Base-by-base conservation (phyloP, 2,888 invertebrate genomes). In the Yponomeuta malinellus region DNA sequence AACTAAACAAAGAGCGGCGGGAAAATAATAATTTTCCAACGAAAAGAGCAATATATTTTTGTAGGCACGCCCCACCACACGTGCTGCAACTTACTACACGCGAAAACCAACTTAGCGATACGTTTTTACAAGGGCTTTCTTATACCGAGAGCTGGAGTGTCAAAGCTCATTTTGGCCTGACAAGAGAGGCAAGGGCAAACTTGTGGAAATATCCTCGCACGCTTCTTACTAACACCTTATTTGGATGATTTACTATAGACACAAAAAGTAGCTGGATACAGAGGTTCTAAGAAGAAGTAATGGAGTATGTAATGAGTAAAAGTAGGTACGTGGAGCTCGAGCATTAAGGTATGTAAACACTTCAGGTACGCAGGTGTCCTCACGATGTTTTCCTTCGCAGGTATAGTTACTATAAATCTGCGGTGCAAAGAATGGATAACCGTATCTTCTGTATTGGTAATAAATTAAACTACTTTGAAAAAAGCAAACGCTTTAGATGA, bases 21-120 rank as follows among this genome's bases (percentile, higher is more conserved):
- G 68, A 48, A 68, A 68, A 68, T 68, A 68, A 68, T 68, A 43
- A 68, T 68, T 68, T 48, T 48, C 48, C 37, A 65, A 9, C 37
- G 37, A 43, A 48, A 68, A 23, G 10, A 48, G 48, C 33, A 68
- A 48, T 48, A 68, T 68, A 68, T 68, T 68, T 68, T 43, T 68
- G 68, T 68, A 68, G 68, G 43, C 68, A 68, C 68, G 68, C 68
- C 65, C 68, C 65, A 31, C 65, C 65, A 65, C 65, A 65, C 65
- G 33, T 31, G 65, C 31, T 65, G 65, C 31, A 65, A 65, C 31
- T 65, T 65, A 65, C 65, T 31, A 65, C 33, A 31, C 65, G 52
- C 12, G 52, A 59, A 59, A 59, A 59, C 52, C 52, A 59, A 59
- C 52, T 59, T 59, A 59, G 52, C 1, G 15, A 4, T 59, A 59